Percentiles rank a stretch among this genome's conserved stretches.
These are phyloP conservation scores for Hydroisotoma schaefferi DNA, from an alignment of 2,888 invertebrate species.

Conservation along the genomic window DNA sequence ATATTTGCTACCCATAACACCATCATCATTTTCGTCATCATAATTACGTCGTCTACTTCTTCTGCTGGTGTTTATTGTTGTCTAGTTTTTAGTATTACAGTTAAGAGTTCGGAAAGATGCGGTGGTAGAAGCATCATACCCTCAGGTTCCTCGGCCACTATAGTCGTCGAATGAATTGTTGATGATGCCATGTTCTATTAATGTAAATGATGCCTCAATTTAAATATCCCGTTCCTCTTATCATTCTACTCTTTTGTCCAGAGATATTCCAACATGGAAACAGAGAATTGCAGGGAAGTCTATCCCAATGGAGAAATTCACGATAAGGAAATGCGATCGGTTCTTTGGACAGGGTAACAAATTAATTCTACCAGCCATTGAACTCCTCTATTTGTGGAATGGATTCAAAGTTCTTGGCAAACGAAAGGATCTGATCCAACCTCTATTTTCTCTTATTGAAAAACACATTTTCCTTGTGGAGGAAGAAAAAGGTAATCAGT, in stretches of 20 bases:
- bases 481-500: no score
- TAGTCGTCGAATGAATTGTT: constrained; percentile 3
- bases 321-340: constrained; percentile 76
- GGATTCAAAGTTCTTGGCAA: constrained; percentile 76
- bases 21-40: neutral
- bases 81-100: neutral
- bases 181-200: constrained; percentile 7
- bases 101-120: neutral
- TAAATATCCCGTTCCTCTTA: neutral
- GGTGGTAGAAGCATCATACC: no score
- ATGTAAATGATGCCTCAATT: neutral
- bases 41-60: no score
- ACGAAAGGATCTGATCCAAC: constrained; percentile 57
- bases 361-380: constrained; percentile 76
- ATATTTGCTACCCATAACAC: neutral
- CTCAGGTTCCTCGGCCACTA: neutral
- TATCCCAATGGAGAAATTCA: constrained; percentile 94
- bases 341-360: constrained; percentile 70
- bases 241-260: constrained; percentile 50
- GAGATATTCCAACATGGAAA: constrained; percentile 74
- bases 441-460: constrained; percentile 53
- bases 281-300: constrained; percentile 94
- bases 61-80: no score
- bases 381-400: constrained; percentile 90
- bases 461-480: constrained; percentile 53